phyloP scores from a whole-genome alignment of 2,797 vertebrate genomes.

The Pangasius macronema region DNA sequence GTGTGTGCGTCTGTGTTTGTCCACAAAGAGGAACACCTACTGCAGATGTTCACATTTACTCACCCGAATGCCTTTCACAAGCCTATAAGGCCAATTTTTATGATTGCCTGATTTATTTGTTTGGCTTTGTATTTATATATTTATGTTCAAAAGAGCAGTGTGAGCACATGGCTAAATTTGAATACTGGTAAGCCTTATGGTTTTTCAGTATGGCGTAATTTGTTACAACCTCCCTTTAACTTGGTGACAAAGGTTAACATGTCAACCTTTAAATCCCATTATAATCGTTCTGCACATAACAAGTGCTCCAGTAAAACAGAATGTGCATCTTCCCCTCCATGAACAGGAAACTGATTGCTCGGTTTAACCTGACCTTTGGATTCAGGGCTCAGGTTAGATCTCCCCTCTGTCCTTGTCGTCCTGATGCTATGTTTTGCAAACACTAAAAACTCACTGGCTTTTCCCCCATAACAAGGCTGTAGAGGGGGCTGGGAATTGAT shows the following conservation, averaged over 20 bases:
- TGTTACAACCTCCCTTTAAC: neutral
- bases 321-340: conserved; percentile 12
- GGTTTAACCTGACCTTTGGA: conserved; percentile 48
- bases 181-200: neutral
- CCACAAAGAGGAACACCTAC: conserved; percentile 28
- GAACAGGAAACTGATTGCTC: conserved; percentile 21
- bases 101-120: neutral
- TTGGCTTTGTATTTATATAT: neutral
- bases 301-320: conserved; percentile 17
- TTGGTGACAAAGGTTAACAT: conserved; percentile 1
- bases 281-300: conserved; percentile 9
- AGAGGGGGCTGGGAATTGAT: conserved; percentile 48
- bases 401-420: conserved; percentile 10
- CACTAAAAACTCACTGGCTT: conserved; percentile 55
- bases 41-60: conserved; percentile 16
- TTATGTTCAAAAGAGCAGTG: neutral
- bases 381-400: conserved; percentile 48
- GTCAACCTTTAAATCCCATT: conserved; percentile 31
- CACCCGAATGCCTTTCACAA: neutral
- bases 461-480: conserved; percentile 51
- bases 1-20: conserved; percentile 24
- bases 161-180: neutral
- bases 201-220: neutral
- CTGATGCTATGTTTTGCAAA: conserved; percentile 59
- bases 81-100: neutral